Base-by-base conservation (phyloP, 1,140 invertebrate species). In the Riptortus pedestris region DNA sequence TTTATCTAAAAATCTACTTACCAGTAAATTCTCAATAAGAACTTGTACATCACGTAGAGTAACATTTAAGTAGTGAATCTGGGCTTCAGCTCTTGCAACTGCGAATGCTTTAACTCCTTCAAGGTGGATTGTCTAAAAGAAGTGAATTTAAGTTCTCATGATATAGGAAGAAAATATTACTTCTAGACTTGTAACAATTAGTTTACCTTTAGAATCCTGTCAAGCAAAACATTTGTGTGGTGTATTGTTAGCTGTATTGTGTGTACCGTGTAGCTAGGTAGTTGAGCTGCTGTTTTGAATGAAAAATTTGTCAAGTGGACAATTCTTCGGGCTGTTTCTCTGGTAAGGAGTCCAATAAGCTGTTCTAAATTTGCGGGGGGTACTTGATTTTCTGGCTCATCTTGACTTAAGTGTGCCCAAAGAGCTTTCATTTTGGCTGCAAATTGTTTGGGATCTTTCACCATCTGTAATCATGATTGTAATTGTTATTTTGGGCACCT, bases 371-470 rank as follows among this genome's bases (percentile, higher is more conserved):
- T 88, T 55, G 80, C 77, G 0, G 88, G 88, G 55, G 86, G 79
- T 0, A 85, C 83, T 74, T 90, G 88, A 74, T 90, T 90, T 73
- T 88, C 87, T 0, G 87, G 87, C 70, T 91, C 88, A 20, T 87
- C 81, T 64, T 83, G 74, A 68, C 86, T 88, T 29, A 91, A 73
- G 11, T 80, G 78, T 0, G 71, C 71, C 83, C 86, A 90, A 7
- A 89, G 70, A 66, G 84, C 83, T 66, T 82, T 83, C 1, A 84
- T 83, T 71, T 87, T 87, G 69, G 83, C 75, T 70, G 81, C 77
- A n/a, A 87, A 87, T 33, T 83, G 72, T 67, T 81, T 86, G 0
- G 88, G 88, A 74, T 90, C 86, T 47, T 81, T 88, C 4, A 82
- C 84, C 64, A 90, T 74, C 87, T 89, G 68, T 2, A 43, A 59